Evolutionary conservation across 1,140 invertebrate genomes (phyloP).

Genomic region (Hyphantria cunea): DNA sequence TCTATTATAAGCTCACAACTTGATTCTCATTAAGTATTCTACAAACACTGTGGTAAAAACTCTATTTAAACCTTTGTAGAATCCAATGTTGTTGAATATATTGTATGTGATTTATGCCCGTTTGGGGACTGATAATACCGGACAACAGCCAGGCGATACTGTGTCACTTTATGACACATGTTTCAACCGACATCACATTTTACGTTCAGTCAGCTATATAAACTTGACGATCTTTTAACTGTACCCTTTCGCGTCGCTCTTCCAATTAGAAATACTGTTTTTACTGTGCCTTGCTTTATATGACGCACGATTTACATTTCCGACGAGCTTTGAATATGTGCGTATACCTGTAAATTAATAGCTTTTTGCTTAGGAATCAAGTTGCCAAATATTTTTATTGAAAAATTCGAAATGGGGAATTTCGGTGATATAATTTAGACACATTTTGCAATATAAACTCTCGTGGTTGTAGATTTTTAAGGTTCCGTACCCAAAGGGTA

Average conservation of each 20-base stretch:
- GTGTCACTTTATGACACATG: constrained; percentile 18
- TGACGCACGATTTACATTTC: constrained; percentile 12
- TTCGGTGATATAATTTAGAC: no score
- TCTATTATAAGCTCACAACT: neutral
- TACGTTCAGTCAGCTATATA: constrained; percentile 33
- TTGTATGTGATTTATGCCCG: neutral
- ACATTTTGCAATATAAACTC: no score
- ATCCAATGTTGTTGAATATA: constrained; percentile 1
- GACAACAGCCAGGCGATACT: neutral
- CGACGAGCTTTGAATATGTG: neutral
- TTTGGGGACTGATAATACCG: neutral
- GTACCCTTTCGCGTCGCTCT: constrained; percentile 25
- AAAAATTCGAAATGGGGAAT: no score
- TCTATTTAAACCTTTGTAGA: neutral
- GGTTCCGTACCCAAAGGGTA: no score
- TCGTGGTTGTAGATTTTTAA: no score
- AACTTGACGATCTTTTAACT: constrained; percentile 44
- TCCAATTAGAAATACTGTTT: constrained; percentile 37
- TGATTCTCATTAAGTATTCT: neutral
- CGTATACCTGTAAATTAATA: no score
- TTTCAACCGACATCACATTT: constrained; percentile 25
- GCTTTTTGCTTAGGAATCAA: no score
- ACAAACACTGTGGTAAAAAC: neutral
- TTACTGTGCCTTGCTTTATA: constrained; percentile 31
- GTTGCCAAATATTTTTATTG: no score